Conservation (phyloP, 2,888 invertebrate species). For the Xestia xanthographa region DNA sequence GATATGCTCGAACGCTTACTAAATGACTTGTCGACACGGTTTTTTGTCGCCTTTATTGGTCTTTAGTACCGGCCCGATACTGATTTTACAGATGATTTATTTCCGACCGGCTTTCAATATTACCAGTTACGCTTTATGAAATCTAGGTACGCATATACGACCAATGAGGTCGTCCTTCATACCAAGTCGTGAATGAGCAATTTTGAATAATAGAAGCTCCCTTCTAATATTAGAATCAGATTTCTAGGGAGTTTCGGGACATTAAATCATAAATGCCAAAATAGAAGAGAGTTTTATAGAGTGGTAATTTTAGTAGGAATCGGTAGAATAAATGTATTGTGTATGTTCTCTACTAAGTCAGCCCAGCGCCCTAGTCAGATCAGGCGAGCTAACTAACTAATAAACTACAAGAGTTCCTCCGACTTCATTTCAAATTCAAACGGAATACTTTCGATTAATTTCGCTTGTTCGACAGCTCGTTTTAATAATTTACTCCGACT, state of each 20-base stretch:
- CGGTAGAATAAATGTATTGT: neutral
- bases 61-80: constrained; percentile 52
- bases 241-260: constrained; percentile 3
- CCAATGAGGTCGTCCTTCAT: constrained; percentile 21
- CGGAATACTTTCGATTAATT: constrained; percentile 85
- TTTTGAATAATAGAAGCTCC: constrained; percentile 33
- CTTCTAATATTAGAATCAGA: constrained; percentile 28
- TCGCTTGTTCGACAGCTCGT: constrained; percentile 82
- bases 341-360: neutral
- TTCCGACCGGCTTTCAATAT: constrained; percentile 30
- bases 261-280: constrained; percentile 19
- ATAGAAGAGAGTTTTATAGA: neutral
- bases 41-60: constrained; percentile 60
- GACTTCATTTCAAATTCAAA: constrained; percentile 79
- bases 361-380: constrained; percentile 9
- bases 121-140: constrained; percentile 19
- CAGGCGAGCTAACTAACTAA: constrained; percentile 60
- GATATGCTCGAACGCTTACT: constrained; percentile 74
- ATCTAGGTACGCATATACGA: constrained; percentile 18
- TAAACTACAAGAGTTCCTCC: constrained; percentile 72
- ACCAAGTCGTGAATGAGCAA: constrained; percentile 21
- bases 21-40: constrained; percentile 71
- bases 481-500: constrained; percentile 83
- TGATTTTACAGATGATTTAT: constrained; percentile 58
- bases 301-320: constrained; percentile 5